A percentile compares a stretch with the other conserved stretches of the same genome.
phyloP scores from a whole-genome alignment of 1,140 invertebrate genomes.

The Lineus longissimus region DNA sequence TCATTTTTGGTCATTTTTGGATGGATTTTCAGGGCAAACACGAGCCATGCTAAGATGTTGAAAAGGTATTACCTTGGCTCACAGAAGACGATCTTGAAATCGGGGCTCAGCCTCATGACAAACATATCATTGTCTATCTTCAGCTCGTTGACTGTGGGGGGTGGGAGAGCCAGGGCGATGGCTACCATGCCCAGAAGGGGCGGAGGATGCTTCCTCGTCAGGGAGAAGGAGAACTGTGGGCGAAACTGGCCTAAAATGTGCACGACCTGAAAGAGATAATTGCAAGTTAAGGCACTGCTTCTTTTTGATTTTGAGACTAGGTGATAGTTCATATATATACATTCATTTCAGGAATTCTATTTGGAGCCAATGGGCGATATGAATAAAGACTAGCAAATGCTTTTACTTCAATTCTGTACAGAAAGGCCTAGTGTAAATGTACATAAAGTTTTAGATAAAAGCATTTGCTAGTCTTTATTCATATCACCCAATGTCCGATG shows the following conservation, averaged over 20 bases:
- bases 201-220: slow-evolving; percentile 72
- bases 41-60: no score
- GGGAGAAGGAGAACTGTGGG: slow-evolving; percentile 86
- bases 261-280: slow-evolving; percentile 69
- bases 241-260: slow-evolving; percentile 83
- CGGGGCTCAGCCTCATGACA: slow-evolving; percentile 90
- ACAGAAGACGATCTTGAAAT: slow-evolving; percentile 93
- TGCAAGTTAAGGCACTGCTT: slow-evolving; percentile 7
- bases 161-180: slow-evolving; percentile 88
- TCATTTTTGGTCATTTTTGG: no score
- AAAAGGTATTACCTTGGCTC: slow-evolving; percentile 75
- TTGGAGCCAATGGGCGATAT: background rate
- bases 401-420: no score
- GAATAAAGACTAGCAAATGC: no score
- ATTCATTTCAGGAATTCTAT: background rate
- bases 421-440: no score
- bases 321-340: background rate
- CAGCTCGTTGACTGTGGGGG: slow-evolving; percentile 94
- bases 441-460: no score
- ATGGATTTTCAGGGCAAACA: no score
- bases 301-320: background rate
- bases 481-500: no score
- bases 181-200: slow-evolving; percentile 90
- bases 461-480: no score
- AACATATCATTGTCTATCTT: slow-evolving; percentile 94